Evolutionary conservation across 30 jellyfish, hydroid and myxozoan genomes (phyloP), one percentile per base, ranked within the genome.

Genomic region (Morbakka virulenta): DNA sequence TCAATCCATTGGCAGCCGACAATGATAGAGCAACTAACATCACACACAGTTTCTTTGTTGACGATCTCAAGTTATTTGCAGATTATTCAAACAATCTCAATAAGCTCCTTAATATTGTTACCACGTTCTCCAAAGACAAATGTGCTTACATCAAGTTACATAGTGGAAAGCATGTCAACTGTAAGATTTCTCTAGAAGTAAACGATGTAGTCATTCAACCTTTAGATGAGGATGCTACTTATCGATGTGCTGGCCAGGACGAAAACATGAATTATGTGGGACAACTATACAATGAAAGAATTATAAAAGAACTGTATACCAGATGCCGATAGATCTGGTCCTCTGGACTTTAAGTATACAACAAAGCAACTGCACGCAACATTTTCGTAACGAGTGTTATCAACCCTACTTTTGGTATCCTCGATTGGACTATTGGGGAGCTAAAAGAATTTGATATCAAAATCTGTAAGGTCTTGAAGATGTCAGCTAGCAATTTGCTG

Each of bases 371-470:
- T n/a, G n/a, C n/a, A n/a, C n/a, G n/a, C n/a, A n/a, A n/a, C n/a
- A n/a, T n/a, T n/a, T n/a, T n/a, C n/a, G n/a, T n/a, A n/a, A n/a
- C n/a, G n/a, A n/a, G n/a, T n/a, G n/a, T n/a, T n/a, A n/a, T n/a
- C n/a, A n/a, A n/a, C n/a, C n/a, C n/a, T n/a, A n/a, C n/a, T n/a
- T n/a, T n/a, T n/a, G n/a, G n/a, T n/a, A n/a, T n/a, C n/a, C n/a
- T n/a, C n/a, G n/a, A n/a, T n/a, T n/a, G 81, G 85, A 71, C 79
- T 28, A 71, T 34, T 48, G 80, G 26, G 6, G 79, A 73, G 35
- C n/a, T 73, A 26, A 50, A 73, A 26, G 53, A 50, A 47, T 49
- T 73, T n/a, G 81, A 73, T 31, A 73, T 73, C 1, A 27, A 28
- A 20, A 50, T 49, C 29, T 22, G 81, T 1, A 52, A 73, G 24